Evolutionary conservation across 2,113 vertebrate genomes (phyloP).

Genomic region (Hyla sarda): DNA sequence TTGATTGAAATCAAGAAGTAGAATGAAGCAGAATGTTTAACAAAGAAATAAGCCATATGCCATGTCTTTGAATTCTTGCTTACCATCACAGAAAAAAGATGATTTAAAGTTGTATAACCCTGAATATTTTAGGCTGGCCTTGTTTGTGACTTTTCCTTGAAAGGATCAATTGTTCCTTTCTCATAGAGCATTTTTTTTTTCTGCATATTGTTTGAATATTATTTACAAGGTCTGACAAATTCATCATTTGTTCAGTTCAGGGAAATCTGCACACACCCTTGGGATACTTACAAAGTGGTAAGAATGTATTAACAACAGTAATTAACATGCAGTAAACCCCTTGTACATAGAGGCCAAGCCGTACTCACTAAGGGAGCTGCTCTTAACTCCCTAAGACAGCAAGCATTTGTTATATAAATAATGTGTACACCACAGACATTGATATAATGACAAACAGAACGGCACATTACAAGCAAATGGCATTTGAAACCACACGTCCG

Average conservation of each 20-base stretch:
- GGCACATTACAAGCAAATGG: conserved; percentile 49
- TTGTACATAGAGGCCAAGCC: conserved; percentile 24
- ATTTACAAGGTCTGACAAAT: not conserved
- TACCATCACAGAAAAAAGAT: not conserved
- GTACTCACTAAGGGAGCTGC: conserved; percentile 38
- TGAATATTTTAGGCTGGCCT: not conserved
- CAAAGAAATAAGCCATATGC: too few relatives aligned
- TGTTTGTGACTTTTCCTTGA: not conserved
- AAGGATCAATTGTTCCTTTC: not conserved
- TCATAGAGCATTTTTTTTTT: not conserved
- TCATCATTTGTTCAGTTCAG: not conserved
- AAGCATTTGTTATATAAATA: conserved; percentile 57
- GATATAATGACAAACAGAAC: conserved; percentile 58
- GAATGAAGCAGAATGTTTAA: too few relatives aligned
- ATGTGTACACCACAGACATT: conserved; percentile 49
- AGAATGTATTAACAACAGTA: conserved; percentile 49
- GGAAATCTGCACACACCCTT: not conserved
- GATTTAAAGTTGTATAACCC: not conserved
- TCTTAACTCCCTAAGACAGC: conserved; percentile 40
- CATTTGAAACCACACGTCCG: conserved; percentile 49
- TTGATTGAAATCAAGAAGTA: too few relatives aligned
- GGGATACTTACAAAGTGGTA: conserved; percentile 34
- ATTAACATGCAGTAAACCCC: conserved; percentile 56
- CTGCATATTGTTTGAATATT: not conserved
- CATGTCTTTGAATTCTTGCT: not conserved